A percentile compares a stretch with the other conserved stretches of the same genome.
phyloP scores from a whole-genome alignment of 2,888 invertebrate species.

The Tipula lateralis region DNA sequence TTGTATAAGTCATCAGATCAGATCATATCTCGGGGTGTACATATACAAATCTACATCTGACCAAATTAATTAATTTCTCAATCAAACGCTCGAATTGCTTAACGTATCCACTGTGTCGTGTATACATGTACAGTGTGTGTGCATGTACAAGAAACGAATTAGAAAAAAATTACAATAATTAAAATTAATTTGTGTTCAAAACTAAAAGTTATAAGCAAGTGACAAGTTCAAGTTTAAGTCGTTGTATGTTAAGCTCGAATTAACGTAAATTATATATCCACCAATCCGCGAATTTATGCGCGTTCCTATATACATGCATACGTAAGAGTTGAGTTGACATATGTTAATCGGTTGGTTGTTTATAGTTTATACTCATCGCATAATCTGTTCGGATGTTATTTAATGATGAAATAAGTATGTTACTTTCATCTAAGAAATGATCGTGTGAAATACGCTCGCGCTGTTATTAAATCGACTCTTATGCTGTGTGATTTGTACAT shows the following conservation, averaged over 20 bases:
- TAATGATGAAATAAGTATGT: too few relatives aligned
- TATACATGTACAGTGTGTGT: background rate
- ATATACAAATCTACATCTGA: background rate
- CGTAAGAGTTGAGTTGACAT: too few relatives aligned
- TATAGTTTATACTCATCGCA: too few relatives aligned
- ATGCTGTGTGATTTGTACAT: too few relatives aligned
- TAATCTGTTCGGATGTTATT: too few relatives aligned
- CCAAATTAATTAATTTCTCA: background rate
- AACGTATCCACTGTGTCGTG: background rate
- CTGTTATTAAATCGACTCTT: too few relatives aligned
- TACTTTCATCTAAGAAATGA: too few relatives aligned
- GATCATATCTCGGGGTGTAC: background rate
- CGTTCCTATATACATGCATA: background rate
- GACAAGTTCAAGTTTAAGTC: background rate
- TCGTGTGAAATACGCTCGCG: too few relatives aligned
- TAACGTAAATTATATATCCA: background rate
- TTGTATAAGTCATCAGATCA: background rate
- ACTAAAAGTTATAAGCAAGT: background rate
- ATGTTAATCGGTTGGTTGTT: too few relatives aligned
- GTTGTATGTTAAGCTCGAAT: background rate
- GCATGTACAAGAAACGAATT: background rate
- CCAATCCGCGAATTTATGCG: background rate
- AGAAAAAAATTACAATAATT: background rate
- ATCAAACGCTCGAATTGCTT: background rate
- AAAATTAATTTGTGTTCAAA: background rate